These are phyloP conservation scores for Aricia agestis DNA, from an alignment of 1,140 invertebrate species.

Conservation along the genomic window DNA sequence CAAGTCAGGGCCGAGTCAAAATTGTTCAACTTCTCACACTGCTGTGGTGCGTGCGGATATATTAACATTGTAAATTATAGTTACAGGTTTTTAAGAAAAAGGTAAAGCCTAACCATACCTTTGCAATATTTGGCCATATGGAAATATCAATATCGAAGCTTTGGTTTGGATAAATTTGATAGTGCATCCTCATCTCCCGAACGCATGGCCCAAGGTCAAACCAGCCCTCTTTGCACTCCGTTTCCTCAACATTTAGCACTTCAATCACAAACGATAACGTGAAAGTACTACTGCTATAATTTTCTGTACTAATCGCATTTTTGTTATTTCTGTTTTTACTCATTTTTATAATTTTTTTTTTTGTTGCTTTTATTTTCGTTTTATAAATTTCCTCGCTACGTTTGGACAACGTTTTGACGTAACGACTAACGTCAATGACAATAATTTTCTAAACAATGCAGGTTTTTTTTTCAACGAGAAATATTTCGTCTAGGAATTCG, in stretches of 20 bases:
- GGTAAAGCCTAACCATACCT: conserved; percentile 34
- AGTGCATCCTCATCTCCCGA: conserved; percentile 54
- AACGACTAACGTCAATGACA: too few species aligned
- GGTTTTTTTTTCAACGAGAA: too few species aligned
- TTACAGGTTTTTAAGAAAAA: too few species aligned
- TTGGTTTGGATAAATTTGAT: conserved; percentile 51
- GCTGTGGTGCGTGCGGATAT: too few species aligned
- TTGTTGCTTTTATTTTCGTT: too few species aligned
- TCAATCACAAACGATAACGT: conserved; percentile 57
- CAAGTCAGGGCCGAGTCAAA: too few species aligned
- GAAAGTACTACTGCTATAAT: conserved; percentile 44
- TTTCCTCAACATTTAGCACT: conserved; percentile 49
- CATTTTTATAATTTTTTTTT: conserved; percentile 15
- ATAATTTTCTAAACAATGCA: too few species aligned
- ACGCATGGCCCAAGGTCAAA: conserved; percentile 46
- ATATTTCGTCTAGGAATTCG: too few species aligned
- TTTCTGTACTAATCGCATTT: conserved; percentile 23
- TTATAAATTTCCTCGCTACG: too few species aligned
- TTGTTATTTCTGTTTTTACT: conserved; percentile 31
- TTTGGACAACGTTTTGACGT: too few species aligned
- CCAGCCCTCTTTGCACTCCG: conserved; percentile 54
- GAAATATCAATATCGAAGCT: conserved; percentile 54
- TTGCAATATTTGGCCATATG: conserved; percentile 56
- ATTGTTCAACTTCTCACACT: too few species aligned
- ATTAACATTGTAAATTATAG: too few species aligned